Evolutionary conservation across 1,140 invertebrate genomes (phyloP), one percentile per base, ranked within the genome.

Genomic region (Drosophila auraria): DNA sequence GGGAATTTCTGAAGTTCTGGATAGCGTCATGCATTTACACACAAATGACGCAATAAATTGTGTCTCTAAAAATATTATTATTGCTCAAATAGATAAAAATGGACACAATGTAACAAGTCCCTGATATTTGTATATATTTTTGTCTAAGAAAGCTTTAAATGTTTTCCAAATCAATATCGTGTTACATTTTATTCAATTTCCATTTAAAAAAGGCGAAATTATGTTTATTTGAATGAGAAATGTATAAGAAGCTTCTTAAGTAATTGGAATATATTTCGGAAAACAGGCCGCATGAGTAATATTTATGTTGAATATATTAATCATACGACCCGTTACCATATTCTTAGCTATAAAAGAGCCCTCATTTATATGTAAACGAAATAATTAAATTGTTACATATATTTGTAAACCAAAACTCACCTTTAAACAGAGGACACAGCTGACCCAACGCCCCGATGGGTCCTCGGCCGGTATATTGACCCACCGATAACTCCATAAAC

Each of bases 341-440:
- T 2, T 56, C 2, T 8, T 42, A 7, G 40, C 15, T 3, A 42
- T 42, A 6, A 7, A n/a, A 8, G 5, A n/a, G 15, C 15, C 5
- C 11, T 9, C 11, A 14, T 14, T 12, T 14, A 40, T 0, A 40
- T 14, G 3, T 33, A 33, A 1, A 33, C 30, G 0, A 8, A 9
- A 33, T 40, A 40, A 40, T 40, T 15, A 5, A 40, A 6, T 40
- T 40, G 12, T 40, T 14, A 33, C 7, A 33, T 33, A 8, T 8
- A 33, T 33, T 33, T 9, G 8, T 33, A 2, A 33, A 8, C 1
- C 8, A 0, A n/a, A 45, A 81, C 91, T 87, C 95, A 97, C 97
- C 97, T 96, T 97, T 97, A 77, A 97, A 96, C 56, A 97, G 93
- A 20, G 97, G 97, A 91, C 97, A 97, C 60, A 97, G 94, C 93